These are phyloP conservation scores for Leucopsar rothschildi DNA, from an alignment of 2,113 vertebrate genomes.

Conservation along the genomic window DNA sequence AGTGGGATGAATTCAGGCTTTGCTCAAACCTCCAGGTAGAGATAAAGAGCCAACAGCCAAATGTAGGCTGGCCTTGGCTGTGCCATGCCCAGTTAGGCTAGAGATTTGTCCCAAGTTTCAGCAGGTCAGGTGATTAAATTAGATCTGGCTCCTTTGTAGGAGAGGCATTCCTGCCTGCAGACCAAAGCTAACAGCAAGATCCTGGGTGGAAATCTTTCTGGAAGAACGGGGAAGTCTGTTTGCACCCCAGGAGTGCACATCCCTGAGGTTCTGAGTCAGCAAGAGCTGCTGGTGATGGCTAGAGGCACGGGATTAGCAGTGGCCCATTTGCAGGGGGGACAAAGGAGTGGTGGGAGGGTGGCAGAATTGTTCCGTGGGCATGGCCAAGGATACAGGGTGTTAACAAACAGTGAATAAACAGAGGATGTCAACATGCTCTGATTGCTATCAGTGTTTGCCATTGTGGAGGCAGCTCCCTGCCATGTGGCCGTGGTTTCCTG, in stretches of 20 bases:
- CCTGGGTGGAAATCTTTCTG: neutral
- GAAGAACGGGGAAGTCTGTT: neutral
- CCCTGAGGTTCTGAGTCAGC: neutral
- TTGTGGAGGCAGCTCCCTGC: neutral
- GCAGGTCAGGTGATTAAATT: neutral
- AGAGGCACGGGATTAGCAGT: neutral
- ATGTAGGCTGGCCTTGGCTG: neutral
- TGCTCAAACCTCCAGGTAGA: neutral
- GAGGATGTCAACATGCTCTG: constrained; percentile 11
- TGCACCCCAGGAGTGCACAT: accelerated
- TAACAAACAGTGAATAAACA: neutral
- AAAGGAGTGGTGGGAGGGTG: neutral
- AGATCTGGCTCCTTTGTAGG: neutral
- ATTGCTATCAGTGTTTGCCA: neutral
- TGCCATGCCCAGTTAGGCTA: neutral
- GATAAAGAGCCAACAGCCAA: neutral
- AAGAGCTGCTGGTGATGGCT: neutral
- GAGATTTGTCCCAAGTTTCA: neutral
- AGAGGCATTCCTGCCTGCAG: neutral
- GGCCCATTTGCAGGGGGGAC: neutral
- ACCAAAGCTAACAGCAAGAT: neutral
- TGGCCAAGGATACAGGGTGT: neutral
- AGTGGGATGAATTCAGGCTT: neutral
- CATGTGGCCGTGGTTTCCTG: neutral
- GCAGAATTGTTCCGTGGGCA: neutral